phyloP scores from a whole-genome alignment of 2,797 vertebrate species.

The Sebastolobus alascanus region DNA sequence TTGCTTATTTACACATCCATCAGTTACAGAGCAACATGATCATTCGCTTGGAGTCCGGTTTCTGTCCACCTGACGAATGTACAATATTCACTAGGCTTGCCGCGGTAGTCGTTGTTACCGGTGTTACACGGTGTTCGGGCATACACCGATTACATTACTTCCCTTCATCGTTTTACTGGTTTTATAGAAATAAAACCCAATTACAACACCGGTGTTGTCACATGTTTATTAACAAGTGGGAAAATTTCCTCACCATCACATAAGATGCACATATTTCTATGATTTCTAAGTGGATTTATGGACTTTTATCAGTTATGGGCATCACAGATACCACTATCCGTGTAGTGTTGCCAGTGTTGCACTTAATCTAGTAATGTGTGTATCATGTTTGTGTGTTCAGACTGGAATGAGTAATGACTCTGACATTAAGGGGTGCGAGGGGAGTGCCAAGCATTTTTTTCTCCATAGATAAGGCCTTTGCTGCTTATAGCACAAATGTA shows the following conservation, averaged over 20 bases:
- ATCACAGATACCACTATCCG: neutral
- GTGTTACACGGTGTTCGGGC: fast-evolving
- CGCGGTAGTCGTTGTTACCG: too few relatives aligned
- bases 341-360: neutral
- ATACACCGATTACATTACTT: too few relatives aligned
- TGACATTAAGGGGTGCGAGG: neutral
- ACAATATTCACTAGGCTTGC: neutral
- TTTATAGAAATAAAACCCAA: too few relatives aligned
- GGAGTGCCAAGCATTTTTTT: neutral
- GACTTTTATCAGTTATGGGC: neutral
- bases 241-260: fast-evolving
- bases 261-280: neutral
- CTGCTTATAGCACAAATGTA: neutral
- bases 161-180: too few relatives aligned
- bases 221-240: too few relatives aligned
- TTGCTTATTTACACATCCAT: neutral
- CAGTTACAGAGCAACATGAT: neutral
- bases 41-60: neutral
- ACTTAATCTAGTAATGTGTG: neutral
- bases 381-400: neutral
- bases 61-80: neutral
- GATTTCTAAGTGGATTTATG: neutral
- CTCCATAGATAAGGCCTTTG: neutral
- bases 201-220: too few relatives aligned
- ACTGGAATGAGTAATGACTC: neutral